These are phyloP conservation scores for Leptinotarsa texana DNA, from an alignment of 1,140 invertebrate species.

Conservation along the genomic window DNA sequence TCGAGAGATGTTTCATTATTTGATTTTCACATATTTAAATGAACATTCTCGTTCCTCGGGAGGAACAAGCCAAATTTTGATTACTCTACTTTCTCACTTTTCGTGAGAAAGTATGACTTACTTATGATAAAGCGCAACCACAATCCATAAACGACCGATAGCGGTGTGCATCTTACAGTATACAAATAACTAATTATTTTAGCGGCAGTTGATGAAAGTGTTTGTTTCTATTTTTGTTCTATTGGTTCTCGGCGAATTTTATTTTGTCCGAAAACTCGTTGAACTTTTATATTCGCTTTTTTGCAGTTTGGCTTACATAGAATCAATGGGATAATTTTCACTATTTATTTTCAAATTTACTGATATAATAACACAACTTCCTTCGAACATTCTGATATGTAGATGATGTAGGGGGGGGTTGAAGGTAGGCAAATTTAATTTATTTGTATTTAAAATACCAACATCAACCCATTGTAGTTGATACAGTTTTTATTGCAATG, in stretches of 20 bases:
- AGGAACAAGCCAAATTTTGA: not conserved
- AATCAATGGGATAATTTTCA: not conserved
- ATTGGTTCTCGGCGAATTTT: not conserved
- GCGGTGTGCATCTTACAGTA: slow-evolving; percentile 5
- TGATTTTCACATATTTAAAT: not conserved
- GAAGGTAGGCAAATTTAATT: not conserved
- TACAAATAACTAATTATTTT: not conserved
- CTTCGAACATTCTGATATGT: too few relatives aligned
- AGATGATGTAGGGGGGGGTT: too few relatives aligned
- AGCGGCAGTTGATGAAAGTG: not conserved
- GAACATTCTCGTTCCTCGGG: not conserved
- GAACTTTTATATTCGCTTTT: not conserved
- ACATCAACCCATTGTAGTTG: not conserved
- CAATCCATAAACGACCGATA: not conserved
- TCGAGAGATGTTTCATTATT: not conserved
- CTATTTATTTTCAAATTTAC: not conserved
- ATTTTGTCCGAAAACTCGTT: too few relatives aligned
- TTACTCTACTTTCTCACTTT: not conserved
- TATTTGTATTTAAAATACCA: not conserved
- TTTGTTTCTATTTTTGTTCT: slow-evolving; percentile 1
- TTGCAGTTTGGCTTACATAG: not conserved
- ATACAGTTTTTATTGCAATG: not conserved
- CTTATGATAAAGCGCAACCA: not conserved
- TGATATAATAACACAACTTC: not conserved
- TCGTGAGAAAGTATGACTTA: not conserved